Base-by-base conservation (phyloP, 1,140 invertebrate genomes). In the Hylaeus anthracinus region DNA sequence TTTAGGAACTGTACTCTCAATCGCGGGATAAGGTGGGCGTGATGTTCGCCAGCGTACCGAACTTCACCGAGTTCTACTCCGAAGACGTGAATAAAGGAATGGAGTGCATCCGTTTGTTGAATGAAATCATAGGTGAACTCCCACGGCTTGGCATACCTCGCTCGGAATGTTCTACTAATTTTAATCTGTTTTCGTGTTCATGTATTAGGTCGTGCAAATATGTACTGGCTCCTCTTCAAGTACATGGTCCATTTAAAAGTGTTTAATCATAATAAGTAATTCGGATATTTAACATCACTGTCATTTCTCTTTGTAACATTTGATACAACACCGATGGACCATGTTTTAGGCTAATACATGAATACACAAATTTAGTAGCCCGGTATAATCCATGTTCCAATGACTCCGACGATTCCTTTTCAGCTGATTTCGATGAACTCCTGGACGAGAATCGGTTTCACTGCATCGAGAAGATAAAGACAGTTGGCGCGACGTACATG, bases 51-150 rank as follows among this genome's bases (percentile, higher is more conserved):
- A 98, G 98, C 60, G 99, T 99, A 81, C 98, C 99, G 3, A 99
- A 99, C 94, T 99, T 99, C 92, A 98, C 98, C 55, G 98, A 99
- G 91, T 99, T 99, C 92, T 99, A 99, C 94, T 99, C 98, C 1
- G 98, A 99, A 93, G 98, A 98, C 92, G 97, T 98, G 64, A 98
- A 98, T 92, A 98, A 98, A 91, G 99, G 99, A 61, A 96, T 99
- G 90, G 99, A 99, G 91, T 99, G 98, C 94, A 99, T 99, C 90
- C 94, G 98, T 77, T 95, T 99, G 53, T 95, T 99, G 37, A 99
- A 99, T 94, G 99, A 99, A 94, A 99, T 99, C 81, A 99, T 99
- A 88, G 98, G 97, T 97, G 94, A 93, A 48, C 14, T 56, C 55
- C 10, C 9, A 8, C 3, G 0, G 6, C 5, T 15, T 58, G 4